Evolutionary conservation across 2,797 vertebrate species (phyloP).

Genomic region (Crenichthys baileyi): DNA sequence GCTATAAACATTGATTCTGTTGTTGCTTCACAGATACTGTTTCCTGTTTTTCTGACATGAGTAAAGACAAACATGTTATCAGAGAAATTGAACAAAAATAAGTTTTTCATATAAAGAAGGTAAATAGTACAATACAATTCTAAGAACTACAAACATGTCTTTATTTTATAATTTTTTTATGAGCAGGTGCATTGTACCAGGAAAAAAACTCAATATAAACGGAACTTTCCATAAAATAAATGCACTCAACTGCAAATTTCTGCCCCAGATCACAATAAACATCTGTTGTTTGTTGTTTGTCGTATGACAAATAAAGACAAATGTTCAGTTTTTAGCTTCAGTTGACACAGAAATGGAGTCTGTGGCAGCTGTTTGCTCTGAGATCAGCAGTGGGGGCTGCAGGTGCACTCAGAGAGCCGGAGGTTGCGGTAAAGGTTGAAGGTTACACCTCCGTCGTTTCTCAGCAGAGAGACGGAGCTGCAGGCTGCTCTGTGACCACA

Average conservation of each 20-base stretch:
- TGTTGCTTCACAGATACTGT: not conserved
- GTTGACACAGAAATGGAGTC: not conserved
- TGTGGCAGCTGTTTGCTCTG: slow-evolving; percentile 35
- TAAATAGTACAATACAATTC: not conserved
- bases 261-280: not conserved
- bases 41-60: not conserved
- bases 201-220: not conserved
- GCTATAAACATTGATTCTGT: not conserved
- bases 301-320: not conserved
- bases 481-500: slow-evolving; percentile 63
- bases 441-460: slow-evolving; percentile 27
- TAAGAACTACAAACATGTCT: not conserved
- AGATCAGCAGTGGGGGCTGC: slow-evolving; percentile 19
- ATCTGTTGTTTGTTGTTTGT: not conserved
- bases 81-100: not conserved
- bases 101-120: not conserved
- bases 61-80: not conserved
- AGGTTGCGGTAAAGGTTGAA: slow-evolving; percentile 50
- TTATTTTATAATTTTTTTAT: not conserved
- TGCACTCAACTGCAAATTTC: not conserved
- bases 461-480: slow-evolving; percentile 19
- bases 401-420: slow-evolving; percentile 44
- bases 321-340: not conserved
- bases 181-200: not conserved
- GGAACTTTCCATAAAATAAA: not conserved